Conservation (phyloP, 2,888 invertebrate species). For the Plutella xylostella region DNA sequence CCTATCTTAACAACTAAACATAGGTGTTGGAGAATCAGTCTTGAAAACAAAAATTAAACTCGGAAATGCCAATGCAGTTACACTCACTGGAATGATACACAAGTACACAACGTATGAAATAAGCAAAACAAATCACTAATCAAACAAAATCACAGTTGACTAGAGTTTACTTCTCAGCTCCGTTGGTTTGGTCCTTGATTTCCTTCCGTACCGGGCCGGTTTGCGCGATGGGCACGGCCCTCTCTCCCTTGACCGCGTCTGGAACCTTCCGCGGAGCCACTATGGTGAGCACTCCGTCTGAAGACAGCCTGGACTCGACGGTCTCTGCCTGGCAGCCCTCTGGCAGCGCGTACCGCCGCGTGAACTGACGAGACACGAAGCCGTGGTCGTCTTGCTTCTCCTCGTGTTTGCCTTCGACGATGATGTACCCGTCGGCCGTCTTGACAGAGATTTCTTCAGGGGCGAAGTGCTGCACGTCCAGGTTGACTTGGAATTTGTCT, state of each 20-base stretch:
- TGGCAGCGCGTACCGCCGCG: slow-evolving; percentile 77
- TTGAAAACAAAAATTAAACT: too few relatives aligned
- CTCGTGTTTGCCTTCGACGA: slow-evolving; percentile 81
- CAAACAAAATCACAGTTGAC: not conserved
- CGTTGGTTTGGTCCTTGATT: slow-evolving; percentile 42
- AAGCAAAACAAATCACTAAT: too few relatives aligned
- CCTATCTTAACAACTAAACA: too few relatives aligned
- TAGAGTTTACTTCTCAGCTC: not conserved
- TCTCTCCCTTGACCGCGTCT: slow-evolving; percentile 37
- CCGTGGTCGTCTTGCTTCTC: slow-evolving; percentile 81
- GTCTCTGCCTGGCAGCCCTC: slow-evolving; percentile 75
- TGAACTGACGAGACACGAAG: slow-evolving; percentile 77
- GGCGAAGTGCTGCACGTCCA: slow-evolving; percentile 80
- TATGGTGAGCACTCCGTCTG: slow-evolving; percentile 78
- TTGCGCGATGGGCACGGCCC: slow-evolving; percentile 66
- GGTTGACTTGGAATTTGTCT: slow-evolving; percentile 71
- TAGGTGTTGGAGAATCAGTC: too few relatives aligned
- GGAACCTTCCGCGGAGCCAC: slow-evolving; percentile 62
- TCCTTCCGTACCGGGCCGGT: slow-evolving; percentile 66
- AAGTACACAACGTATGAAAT: too few relatives aligned
- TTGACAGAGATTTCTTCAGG: slow-evolving; percentile 81
- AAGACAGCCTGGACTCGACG: slow-evolving; percentile 77
- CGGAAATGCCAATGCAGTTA: too few relatives aligned
- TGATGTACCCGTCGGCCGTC: slow-evolving; percentile 73
- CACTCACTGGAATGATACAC: too few relatives aligned